Evolutionary conservation across 2,888 invertebrate species (phyloP).

Genomic region (Lithophane leautieri): DNA sequence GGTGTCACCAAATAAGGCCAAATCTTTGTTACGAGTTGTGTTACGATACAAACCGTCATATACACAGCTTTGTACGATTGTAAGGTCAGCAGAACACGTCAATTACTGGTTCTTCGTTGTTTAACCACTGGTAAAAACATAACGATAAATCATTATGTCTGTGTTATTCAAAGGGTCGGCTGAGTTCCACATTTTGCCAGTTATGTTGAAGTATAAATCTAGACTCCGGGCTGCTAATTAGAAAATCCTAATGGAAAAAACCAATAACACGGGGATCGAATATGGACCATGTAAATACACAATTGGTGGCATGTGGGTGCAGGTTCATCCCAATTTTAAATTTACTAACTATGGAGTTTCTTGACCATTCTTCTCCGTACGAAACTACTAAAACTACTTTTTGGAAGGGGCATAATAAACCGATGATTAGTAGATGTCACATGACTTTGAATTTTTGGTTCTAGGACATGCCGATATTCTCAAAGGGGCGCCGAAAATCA

Average conservation of each 20-base stretch:
- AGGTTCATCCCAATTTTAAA: not conserved
- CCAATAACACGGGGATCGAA: not conserved
- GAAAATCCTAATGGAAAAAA: not conserved
- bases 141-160: not conserved
- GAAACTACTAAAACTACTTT: no score
- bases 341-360: no score
- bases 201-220: not conserved
- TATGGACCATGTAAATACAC: not conserved
- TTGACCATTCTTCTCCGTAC: no score
- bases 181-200: not conserved
- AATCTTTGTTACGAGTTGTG: constrained; percentile 65
- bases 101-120: constrained; percentile 44
- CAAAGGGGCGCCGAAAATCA: no score
- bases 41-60: constrained; percentile 46
- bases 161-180: not conserved
- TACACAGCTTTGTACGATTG: constrained; percentile 40
- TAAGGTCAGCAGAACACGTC: constrained; percentile 51
- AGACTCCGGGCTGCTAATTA: not conserved
- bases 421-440: no score
- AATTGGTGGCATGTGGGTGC: not conserved
- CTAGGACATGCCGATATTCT: no score
- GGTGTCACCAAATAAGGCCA: constrained; percentile 82
- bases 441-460: no score
- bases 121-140: constrained; percentile 12
- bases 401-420: no score